A percentile compares a stretch with the other conserved stretches of the same genome.
phyloP scores from a whole-genome alignment of 2,888 invertebrate species.

The Camponotus fellah region DNA sequence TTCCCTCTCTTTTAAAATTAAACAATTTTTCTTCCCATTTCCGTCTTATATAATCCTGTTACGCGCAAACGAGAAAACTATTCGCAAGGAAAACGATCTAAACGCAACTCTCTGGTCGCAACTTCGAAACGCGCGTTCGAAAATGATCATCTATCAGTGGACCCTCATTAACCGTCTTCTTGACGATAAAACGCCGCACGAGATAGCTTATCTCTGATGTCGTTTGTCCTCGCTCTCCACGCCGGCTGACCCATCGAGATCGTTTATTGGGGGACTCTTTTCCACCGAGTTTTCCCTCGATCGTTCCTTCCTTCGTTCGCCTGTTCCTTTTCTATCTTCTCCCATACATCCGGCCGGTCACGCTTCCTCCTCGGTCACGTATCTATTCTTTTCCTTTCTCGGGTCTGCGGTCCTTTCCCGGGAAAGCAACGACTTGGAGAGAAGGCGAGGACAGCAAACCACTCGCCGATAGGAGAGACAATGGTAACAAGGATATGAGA shows the following conservation, averaged over 20 bases:
- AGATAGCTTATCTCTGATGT: constrained; percentile 81
- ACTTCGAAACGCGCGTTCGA: constrained; percentile 53
- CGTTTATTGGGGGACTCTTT: constrained; percentile 62
- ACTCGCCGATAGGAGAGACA: constrained; percentile 68
- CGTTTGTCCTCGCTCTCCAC: constrained; percentile 68
- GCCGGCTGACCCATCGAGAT: constrained; percentile 65
- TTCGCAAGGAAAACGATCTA: constrained; percentile 9
- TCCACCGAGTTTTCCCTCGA: constrained; percentile 50
- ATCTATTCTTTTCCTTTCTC: constrained; percentile 49
- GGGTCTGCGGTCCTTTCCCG: constrained; percentile 27
- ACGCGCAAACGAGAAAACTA: constrained; percentile 5
- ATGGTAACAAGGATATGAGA: constrained; percentile 81
- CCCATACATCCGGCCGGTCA: constrained; percentile 34
- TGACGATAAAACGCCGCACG: constrained; percentile 79
- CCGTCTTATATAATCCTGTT: background rate
- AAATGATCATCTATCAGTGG: constrained; percentile 75
- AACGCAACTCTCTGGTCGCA: constrained; percentile 31
- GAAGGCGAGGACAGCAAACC: constrained; percentile 32
- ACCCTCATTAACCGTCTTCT: constrained; percentile 82
- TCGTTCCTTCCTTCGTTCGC: constrained; percentile 23
- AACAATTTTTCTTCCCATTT: background rate
- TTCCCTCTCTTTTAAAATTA: constrained; percentile 11
- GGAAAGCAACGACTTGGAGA: constrained; percentile 30
- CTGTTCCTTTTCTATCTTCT: constrained; percentile 33
- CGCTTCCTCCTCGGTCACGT: constrained; percentile 61